Percentiles rank a stretch among this genome's conserved stretches.
Conservation (phyloP, 2,113 vertebrate species). For the Porphyrio hochstetteri region DNA sequence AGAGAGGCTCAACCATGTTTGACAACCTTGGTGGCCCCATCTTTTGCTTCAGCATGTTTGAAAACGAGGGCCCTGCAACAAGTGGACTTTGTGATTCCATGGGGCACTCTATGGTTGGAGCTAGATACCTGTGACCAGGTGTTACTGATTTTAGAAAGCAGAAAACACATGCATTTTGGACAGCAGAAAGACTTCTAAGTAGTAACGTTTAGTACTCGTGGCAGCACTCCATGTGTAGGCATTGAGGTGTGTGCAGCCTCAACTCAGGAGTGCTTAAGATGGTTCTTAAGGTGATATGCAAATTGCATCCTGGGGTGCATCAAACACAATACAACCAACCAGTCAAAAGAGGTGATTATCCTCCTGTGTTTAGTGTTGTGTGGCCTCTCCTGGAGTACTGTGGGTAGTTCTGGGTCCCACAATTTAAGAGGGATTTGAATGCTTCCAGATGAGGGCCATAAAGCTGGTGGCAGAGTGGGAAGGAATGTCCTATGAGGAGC, state of each 20-base stretch:
- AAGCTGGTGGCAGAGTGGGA: background rate
- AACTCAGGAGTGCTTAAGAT: background rate
- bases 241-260: background rate
- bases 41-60: background rate
- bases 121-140: background rate
- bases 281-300: background rate
- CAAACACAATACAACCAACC: background rate
- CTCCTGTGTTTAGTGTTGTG: background rate
- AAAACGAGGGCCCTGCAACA: background rate
- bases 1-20: background rate
- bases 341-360: background rate
- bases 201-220: background rate
- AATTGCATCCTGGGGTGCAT: background rate
- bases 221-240: background rate
- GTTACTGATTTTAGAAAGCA: background rate
- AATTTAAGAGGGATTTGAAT: background rate
- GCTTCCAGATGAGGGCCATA: background rate
- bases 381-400: background rate
- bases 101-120: background rate
- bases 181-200: background rate
- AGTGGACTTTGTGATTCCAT: background rate
- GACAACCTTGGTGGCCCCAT: background rate
- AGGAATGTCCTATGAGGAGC: background rate
- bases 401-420: background rate
- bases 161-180: background rate